A percentile compares a stretch with the other conserved stretches of the same genome.
These are phyloP conservation scores for Ambastaia sidthimunki DNA, from an alignment of 2,797 vertebrate species.

Conservation along the genomic window DNA sequence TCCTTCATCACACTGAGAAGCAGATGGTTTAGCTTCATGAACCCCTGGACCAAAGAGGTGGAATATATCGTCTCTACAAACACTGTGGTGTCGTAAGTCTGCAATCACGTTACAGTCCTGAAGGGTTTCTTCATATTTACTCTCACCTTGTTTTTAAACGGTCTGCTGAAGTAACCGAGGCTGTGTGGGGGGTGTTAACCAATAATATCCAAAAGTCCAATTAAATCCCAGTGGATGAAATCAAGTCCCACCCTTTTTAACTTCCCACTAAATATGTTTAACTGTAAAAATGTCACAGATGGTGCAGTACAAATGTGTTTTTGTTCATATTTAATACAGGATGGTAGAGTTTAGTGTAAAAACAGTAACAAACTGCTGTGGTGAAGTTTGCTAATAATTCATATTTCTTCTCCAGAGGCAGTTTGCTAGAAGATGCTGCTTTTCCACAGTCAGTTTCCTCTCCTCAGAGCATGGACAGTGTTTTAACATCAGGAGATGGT, in stretches of 20 bases:
- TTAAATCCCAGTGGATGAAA: neutral
- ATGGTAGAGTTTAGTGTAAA: neutral
- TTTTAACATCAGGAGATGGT: constrained; percentile 88
- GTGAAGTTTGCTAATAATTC: neutral
- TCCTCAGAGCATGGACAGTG: constrained; percentile 94
- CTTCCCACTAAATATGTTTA: no score
- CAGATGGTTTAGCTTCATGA: constrained; percentile 99
- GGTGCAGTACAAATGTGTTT: no score
- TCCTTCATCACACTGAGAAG: constrained; percentile 96
- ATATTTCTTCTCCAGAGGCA: constrained; percentile 78
- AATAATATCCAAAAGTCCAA: neutral
- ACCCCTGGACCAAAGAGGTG: constrained; percentile 99
- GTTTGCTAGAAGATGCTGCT: constrained; percentile 83
- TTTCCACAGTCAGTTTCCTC: constrained; percentile 88
- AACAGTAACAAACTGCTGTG: neutral
- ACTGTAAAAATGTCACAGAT: neutral
- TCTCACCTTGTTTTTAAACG: neutral
- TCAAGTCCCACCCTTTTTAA: neutral
- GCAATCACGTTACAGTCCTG: no score
- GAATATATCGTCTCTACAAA: constrained; percentile 99
- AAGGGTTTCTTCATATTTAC: neutral
- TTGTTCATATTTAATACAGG: no score
- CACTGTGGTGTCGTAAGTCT: constrained; percentile 95
- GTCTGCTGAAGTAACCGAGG: neutral
- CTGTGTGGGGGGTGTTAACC: neutral